Percentiles rank a stretch among this genome's conserved stretches.
These are phyloP conservation scores for Ceyx erithaca DNA, from an alignment of 2,797 vertebrate genomes.

Conservation along the genomic window DNA sequence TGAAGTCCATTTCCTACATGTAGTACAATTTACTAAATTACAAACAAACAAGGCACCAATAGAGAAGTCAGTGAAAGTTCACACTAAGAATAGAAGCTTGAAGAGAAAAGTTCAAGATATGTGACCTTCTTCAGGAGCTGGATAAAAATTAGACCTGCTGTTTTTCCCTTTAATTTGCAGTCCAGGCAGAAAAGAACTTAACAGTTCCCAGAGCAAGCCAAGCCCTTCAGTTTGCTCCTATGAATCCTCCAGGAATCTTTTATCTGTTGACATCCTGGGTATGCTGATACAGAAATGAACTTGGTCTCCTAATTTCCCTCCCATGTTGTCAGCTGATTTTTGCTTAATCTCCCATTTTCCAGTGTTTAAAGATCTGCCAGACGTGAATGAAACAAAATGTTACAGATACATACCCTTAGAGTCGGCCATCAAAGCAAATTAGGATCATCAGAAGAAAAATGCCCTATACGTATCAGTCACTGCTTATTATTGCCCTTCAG, in stretches of 20 bases:
- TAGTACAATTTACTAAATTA: constrained; percentile 65
- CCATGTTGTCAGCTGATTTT: background rate
- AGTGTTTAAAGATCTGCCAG: background rate
- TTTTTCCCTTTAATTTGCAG: constrained; percentile 46
- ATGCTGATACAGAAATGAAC: constrained; percentile 7
- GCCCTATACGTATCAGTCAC: background rate
- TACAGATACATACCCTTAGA: background rate
- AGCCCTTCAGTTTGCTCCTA: constrained; percentile 35
- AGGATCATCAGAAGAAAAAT: background rate
- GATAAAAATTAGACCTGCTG: constrained; percentile 54
- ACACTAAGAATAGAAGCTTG: constrained; percentile 80
- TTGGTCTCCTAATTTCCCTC: background rate
- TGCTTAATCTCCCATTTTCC: background rate
- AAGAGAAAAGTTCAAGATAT: constrained; percentile 72
- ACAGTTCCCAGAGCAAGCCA: constrained; percentile 13
- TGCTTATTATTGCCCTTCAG: background rate
- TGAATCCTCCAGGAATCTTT: background rate
- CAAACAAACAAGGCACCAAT: constrained; percentile 67
- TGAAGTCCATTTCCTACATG: constrained; percentile 70
- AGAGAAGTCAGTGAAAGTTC: constrained; percentile 77
- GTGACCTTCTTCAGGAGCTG: constrained; percentile 74
- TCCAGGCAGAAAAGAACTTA: constrained; percentile 16
- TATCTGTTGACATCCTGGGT: constrained; percentile 41
- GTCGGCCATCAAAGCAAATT: background rate
- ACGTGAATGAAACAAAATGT: background rate